These are phyloP conservation scores for Drosophila stalkeri DNA, from an alignment of 2,888 invertebrate species.

Conservation along the genomic window DNA sequence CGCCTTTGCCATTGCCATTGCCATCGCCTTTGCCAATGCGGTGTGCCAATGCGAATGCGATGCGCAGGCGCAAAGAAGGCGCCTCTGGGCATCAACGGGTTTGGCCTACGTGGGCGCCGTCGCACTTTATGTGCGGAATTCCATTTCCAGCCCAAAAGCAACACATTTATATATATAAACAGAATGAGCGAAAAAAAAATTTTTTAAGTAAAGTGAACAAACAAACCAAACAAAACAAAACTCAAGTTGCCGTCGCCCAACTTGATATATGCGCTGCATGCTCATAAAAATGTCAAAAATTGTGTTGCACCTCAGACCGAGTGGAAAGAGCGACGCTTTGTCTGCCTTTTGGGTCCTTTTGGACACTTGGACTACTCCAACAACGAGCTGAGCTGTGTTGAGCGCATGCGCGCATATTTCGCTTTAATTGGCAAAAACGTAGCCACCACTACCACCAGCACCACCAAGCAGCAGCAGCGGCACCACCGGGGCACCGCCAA, in stretches of 20 bases:
- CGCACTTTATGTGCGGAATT: slow-evolving; percentile 72
- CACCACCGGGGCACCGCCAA: slow-evolving; percentile 69
- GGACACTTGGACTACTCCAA: slow-evolving; percentile 29
- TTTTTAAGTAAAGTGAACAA: slow-evolving; percentile 5
- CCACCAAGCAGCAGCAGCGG: slow-evolving; percentile 10
- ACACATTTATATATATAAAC: slow-evolving; percentile 17
- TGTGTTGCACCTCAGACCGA: slow-evolving; percentile 54
- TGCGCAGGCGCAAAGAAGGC: slow-evolving; percentile 81
- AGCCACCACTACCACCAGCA: slow-evolving; percentile 39
- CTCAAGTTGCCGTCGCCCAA: slow-evolving; percentile 61
- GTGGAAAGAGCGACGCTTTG: slow-evolving; percentile 63
- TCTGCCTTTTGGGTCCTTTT: slow-evolving; percentile 45
- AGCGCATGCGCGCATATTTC: slow-evolving; percentile 79
- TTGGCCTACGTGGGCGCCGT: slow-evolving; percentile 76
- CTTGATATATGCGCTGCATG: slow-evolving; percentile 82
- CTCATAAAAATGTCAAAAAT: slow-evolving; percentile 84
- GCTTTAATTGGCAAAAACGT: slow-evolving; percentile 81
- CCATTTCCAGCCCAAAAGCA: slow-evolving; percentile 44
- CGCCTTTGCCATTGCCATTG: slow-evolving; percentile 21
- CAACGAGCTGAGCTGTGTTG: slow-evolving; percentile 31
- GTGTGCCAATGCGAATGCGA: slow-evolving; percentile 32
- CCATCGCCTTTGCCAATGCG: slow-evolving; percentile 15
- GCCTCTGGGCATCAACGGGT: slow-evolving; percentile 79
- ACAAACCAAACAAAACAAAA: slow-evolving; percentile 43
- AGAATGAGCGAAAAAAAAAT: not conserved